Conservation (phyloP, 2,113 vertebrate species). For the Podilymbus podiceps region DNA sequence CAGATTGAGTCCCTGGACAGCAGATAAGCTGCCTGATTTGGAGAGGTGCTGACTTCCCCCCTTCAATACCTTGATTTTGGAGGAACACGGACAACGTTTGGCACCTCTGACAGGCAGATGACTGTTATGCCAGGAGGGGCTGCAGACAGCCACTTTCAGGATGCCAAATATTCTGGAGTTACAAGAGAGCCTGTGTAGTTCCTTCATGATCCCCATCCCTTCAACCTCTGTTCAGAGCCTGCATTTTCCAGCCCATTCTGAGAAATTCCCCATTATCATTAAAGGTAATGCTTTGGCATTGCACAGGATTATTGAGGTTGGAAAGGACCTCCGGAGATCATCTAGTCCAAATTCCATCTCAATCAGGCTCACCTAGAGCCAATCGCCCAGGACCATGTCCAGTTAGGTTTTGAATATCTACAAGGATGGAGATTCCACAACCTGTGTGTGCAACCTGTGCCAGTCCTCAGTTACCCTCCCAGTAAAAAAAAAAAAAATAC, state of each 20-base stretch:
- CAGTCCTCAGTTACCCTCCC: background rate
- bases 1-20: background rate
- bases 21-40: background rate
- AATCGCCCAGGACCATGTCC: background rate
- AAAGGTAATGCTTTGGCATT: background rate
- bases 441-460: background rate
- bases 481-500: background rate
- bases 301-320: background rate
- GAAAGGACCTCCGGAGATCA: background rate
- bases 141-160: background rate
- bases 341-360: background rate
- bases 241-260: background rate
- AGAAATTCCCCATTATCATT: background rate
- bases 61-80: background rate
- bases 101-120: background rate
- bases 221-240: background rate
- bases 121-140: background rate
- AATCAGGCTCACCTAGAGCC: background rate
- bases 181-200: background rate
- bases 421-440: background rate
- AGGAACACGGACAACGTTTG: background rate
- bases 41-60: background rate
- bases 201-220: background rate
- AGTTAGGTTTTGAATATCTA: background rate
- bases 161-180: background rate